Conservation (phyloP, 2,888 invertebrate genomes). For the Pterobdella sp. region DNA sequence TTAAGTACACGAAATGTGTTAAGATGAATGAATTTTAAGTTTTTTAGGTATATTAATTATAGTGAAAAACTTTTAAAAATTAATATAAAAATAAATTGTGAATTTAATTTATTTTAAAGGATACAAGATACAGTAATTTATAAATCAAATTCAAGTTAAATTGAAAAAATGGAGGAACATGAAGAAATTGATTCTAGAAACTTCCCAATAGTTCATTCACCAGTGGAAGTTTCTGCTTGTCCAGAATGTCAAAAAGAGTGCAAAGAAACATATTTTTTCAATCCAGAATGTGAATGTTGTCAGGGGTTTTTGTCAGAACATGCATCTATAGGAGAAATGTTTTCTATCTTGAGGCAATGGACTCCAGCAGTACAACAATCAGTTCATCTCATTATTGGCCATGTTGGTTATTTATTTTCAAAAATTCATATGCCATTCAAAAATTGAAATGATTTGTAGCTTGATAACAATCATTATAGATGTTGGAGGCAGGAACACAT, state of each 20-base stretch:
- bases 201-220: conserved; percentile 51
- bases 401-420: conserved; percentile 43
- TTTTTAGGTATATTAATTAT: background rate
- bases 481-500: conserved; percentile 52
- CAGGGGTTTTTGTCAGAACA: conserved; percentile 46
- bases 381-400: conserved; percentile 50
- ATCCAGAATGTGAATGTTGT: conserved; percentile 52
- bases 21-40: background rate
- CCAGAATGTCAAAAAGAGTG: conserved; percentile 48
- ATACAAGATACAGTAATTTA: no score
- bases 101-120: no score
- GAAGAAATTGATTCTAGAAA: conserved; percentile 9
- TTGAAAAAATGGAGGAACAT: background rate
- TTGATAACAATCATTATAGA: conserved; percentile 42
- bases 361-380: conserved; percentile 55
- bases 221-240: conserved; percentile 53
- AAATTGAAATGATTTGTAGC: background rate
- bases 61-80: background rate
- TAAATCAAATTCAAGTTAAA: background rate
- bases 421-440: background rate
- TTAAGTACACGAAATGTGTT: background rate
- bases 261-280: conserved; percentile 52
- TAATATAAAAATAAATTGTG: background rate
- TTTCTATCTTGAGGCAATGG: conserved; percentile 55
- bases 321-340: conserved; percentile 51